Evolutionary conservation across 2,888 invertebrate genomes (phyloP), one percentile per base, ranked within the genome.

Genomic region (Pterostichus niger): DNA sequence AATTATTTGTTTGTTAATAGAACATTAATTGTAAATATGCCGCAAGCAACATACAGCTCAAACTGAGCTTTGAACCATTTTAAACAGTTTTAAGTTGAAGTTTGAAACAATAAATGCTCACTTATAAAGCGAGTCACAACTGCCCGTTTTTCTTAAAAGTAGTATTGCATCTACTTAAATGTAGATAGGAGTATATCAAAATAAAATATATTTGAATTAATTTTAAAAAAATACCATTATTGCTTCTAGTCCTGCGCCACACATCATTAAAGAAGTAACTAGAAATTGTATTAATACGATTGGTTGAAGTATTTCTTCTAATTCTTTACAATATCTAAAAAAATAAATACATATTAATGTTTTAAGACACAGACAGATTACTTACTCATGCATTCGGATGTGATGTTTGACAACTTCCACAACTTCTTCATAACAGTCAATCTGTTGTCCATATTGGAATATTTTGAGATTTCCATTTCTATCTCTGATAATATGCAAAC

Each of bases 221-320:
- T 9, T n/a, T n/a, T 13, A 10, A 56, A 17, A 56, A 6, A 15
- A 9, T 83, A 80, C 80, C 79, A 80, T 54, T 83, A 89, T 90
- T 13, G 91, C 83, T 84, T 91, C 91, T 6, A 90, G 88, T 46
- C 90, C 91, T 84, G 90, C 90, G 0, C 91, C 89, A 84, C 91
- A 91, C 49, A 91, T 89, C 91, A 91, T 91, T 0, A 91, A 85
- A 0, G 91, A 91, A 82, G 91, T 91, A 52, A 91, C 90, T 6
- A 91, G 87, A 0, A 91, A 89, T 84, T 91, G 91, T 52, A 91
- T 15, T 85, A 91, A 91, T 90, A 91, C 88, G 0, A 91, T 90
- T 0, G 91, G 91, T 6, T 91, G 91, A 0, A 91, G 84, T 31
- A 91, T 84, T 0, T 88, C 88, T 84, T 91, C 90, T 0, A 91